Conservation (phyloP, 2,888 invertebrate genomes). For the Cordylochernes scorpioides region DNA sequence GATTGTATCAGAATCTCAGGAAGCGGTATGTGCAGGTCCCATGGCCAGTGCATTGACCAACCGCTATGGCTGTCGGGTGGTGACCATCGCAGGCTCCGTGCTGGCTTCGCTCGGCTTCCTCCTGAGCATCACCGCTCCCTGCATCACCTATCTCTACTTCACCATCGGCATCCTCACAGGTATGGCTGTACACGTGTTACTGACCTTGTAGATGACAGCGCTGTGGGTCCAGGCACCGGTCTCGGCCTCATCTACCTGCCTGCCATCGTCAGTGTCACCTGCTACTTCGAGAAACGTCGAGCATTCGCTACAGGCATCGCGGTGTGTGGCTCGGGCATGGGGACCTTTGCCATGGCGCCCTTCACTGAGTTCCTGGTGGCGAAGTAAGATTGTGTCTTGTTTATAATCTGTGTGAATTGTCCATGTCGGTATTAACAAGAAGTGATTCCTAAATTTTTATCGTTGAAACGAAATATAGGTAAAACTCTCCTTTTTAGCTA, state of each 20-base stretch:
- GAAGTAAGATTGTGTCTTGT: too few relatives aligned
- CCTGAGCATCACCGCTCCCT: constrained; percentile 50
- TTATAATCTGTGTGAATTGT: too few relatives aligned
- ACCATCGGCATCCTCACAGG: constrained; percentile 70
- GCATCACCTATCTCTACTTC: constrained; percentile 54
- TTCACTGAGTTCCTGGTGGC: not conserved
- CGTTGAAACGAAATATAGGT: too few relatives aligned
- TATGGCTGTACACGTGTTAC: too few relatives aligned
- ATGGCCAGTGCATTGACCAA: constrained; percentile 82
- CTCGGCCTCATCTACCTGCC: constrained; percentile 92
- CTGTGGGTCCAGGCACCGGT: constrained; percentile 42
- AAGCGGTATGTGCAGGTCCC: too few relatives aligned
- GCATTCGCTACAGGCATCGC: constrained; percentile 87
- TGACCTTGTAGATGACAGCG: too few relatives aligned
- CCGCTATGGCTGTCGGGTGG: constrained; percentile 67
- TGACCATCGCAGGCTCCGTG: constrained; percentile 61
- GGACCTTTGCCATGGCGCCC: constrained; percentile 41
- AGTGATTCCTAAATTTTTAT: too few relatives aligned
- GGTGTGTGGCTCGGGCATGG: constrained; percentile 84
- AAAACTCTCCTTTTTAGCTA: too few relatives aligned
- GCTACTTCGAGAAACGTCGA: constrained; percentile 79
- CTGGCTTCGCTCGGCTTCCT: constrained; percentile 45
- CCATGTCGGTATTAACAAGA: too few relatives aligned
- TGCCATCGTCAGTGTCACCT: constrained; percentile 87
- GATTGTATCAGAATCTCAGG: too few relatives aligned